Conservation (phyloP, 2,797 vertebrate species). For the Chaunax sp. region DNA sequence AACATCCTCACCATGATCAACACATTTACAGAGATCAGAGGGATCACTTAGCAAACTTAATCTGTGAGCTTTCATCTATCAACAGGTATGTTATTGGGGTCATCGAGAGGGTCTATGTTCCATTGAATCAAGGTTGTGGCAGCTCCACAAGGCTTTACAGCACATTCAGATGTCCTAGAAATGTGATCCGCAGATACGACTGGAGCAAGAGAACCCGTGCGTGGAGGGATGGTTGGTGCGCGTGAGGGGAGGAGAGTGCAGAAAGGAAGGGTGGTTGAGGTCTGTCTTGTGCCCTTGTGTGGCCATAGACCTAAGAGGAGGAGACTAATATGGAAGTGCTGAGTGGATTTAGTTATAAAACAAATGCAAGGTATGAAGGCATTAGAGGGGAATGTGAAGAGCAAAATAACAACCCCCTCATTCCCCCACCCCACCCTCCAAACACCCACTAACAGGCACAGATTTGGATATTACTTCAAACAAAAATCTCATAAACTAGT, state of each 20-base stretch:
- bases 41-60: conserved; percentile 26
- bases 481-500: not conserved
- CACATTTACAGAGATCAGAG: conserved; percentile 29
- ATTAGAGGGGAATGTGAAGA: conserved; percentile 16
- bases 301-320: conserved; percentile 16
- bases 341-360: conserved; percentile 47
- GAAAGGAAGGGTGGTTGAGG: conserved; percentile 23
- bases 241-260: not conserved
- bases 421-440: not conserved
- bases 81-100: conserved; percentile 35
- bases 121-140: conserved; percentile 20
- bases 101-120: conserved; percentile 23
- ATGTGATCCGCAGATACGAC: conserved; percentile 35
- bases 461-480: not conserved
- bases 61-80: conserved; percentile 35
- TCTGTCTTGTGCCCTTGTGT: conserved; percentile 44
- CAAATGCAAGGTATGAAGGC: conserved; percentile 1
- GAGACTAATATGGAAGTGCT: conserved; percentile 47
- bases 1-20: conserved; percentile 21
- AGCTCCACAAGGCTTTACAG: conserved; percentile 37
- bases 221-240: not conserved
- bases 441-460: not conserved
- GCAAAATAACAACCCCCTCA: conserved; percentile 26
- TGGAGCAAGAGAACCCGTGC: conserved; percentile 1
- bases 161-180: conserved; percentile 37